A percentile compares a stretch with the other conserved stretches of the same genome.
Conservation (phyloP, 2,113 vertebrate genomes). For the Bubalus kerabau region DNA sequence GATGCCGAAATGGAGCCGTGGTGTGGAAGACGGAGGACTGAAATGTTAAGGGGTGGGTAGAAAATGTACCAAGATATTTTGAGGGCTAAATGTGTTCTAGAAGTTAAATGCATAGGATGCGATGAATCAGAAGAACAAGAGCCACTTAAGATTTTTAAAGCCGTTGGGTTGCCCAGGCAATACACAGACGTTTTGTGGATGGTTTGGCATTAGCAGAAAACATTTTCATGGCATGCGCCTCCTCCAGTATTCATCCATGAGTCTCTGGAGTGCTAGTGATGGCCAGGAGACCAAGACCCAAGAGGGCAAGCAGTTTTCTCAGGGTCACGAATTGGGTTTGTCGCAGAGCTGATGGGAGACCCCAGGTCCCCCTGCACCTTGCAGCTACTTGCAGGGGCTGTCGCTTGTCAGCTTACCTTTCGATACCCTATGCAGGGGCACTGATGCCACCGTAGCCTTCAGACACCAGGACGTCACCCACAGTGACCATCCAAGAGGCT, state of each 20-base stretch:
- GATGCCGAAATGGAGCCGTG: neutral
- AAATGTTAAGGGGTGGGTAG: conserved; percentile 73
- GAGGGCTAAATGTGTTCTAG: conserved; percentile 69
- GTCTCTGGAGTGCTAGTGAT: neutral
- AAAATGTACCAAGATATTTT: conserved; percentile 68
- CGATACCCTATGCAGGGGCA: fast-evolving
- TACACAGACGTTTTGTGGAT: neutral
- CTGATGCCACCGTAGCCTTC: neutral
- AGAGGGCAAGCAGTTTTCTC: neutral
- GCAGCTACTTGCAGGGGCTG: neutral
- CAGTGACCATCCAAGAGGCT: neutral
- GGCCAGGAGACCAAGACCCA: neutral
- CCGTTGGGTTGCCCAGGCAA: conserved; percentile 61
- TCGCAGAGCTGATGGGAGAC: neutral
- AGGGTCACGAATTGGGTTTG: neutral
- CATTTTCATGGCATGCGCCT: conserved; percentile 21
- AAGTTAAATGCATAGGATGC: conserved; percentile 64
- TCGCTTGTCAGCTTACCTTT: neutral
- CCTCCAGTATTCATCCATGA: neutral
- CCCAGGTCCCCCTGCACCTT: neutral
- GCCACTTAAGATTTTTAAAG: conserved; percentile 62
- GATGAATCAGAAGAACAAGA: conserved; percentile 70
- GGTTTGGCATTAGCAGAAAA: conserved; percentile 44
- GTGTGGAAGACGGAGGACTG: conserved; percentile 31
- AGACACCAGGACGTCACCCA: fast-evolving